Percentiles rank a stretch among this genome's conserved stretches.
phyloP scores from a whole-genome alignment of 2,888 invertebrate genomes.

The Phoenoteleia sp. region DNA sequence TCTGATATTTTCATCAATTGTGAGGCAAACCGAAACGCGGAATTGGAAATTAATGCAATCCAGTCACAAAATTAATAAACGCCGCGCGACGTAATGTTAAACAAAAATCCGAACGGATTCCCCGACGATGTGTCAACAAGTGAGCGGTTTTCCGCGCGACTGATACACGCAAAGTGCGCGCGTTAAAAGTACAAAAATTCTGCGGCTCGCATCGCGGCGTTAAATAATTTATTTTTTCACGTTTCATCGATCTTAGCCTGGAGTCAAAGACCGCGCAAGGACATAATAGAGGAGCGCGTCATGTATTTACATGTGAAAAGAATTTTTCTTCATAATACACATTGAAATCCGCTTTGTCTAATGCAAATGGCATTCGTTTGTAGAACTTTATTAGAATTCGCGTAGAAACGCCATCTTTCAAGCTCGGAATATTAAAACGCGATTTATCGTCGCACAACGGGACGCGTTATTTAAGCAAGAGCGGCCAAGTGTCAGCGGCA shows the following conservation, averaged over 20 bases:
- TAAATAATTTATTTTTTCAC: not conserved
- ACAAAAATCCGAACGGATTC: not conserved
- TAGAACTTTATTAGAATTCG: constrained; percentile 48
- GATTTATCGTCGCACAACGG: constrained; percentile 1
- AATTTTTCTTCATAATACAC: constrained; percentile 51
- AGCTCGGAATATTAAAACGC: constrained; percentile 22
- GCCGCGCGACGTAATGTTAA: not conserved
- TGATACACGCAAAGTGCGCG: not conserved
- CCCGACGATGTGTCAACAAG: constrained; percentile 3
- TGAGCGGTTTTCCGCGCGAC: not conserved
- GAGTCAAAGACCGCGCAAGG: constrained; percentile 65
- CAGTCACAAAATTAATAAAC: not conserved
- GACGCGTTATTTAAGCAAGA: constrained; percentile 19
- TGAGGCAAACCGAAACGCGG: not conserved
- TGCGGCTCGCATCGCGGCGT: not conserved
- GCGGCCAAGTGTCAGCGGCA: not conserved
- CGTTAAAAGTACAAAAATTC: not conserved
- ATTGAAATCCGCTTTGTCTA: constrained; percentile 51
- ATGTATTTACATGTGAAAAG: constrained; percentile 59
- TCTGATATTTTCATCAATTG: not conserved
- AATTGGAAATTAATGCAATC: constrained; percentile 37
- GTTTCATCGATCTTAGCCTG: constrained; percentile 46
- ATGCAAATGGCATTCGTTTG: constrained; percentile 47
- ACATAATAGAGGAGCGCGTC: constrained; percentile 33
- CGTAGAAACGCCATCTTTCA: constrained; percentile 12